Evolutionary conservation across 2,797 vertebrate species (phyloP).

Genomic region (Cryptoprocta ferox): DNA sequence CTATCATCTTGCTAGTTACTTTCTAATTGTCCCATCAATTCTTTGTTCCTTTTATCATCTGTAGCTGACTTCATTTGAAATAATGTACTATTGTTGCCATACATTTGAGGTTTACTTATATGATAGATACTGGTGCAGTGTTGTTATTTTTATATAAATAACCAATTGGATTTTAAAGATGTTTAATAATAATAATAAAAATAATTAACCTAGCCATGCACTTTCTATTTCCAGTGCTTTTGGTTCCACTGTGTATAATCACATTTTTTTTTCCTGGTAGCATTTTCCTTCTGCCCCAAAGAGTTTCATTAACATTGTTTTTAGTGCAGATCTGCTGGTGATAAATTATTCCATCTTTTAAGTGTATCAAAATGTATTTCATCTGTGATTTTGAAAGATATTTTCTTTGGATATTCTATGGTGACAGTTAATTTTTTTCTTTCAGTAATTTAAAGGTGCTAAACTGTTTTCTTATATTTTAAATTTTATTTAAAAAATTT

Average conservation of each 20-base stretch:
- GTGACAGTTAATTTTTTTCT: background rate
- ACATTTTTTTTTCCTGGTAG: background rate
- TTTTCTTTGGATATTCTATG: background rate
- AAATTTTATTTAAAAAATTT: no score
- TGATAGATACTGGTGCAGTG: background rate
- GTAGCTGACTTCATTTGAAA: background rate
- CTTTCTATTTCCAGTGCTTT: background rate
- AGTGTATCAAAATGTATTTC: background rate
- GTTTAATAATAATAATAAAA: background rate
- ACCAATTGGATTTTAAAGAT: background rate
- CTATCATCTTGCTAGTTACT: background rate
- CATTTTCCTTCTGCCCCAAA: background rate
- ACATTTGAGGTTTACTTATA: background rate
- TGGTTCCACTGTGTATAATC: background rate
- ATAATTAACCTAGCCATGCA: background rate
- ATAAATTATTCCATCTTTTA: background rate
- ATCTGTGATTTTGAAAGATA: background rate
- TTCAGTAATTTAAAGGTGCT: background rate
- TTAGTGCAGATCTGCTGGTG: background rate
- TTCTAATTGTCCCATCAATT: background rate
- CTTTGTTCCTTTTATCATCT: background rate
- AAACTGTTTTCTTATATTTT: background rate
- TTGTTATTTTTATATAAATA: background rate
- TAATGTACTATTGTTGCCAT: no score
- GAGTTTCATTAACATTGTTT: background rate